Conservation (phyloP, 2,797 vertebrate genomes). For the Arctocebus calabarensis region DNA sequence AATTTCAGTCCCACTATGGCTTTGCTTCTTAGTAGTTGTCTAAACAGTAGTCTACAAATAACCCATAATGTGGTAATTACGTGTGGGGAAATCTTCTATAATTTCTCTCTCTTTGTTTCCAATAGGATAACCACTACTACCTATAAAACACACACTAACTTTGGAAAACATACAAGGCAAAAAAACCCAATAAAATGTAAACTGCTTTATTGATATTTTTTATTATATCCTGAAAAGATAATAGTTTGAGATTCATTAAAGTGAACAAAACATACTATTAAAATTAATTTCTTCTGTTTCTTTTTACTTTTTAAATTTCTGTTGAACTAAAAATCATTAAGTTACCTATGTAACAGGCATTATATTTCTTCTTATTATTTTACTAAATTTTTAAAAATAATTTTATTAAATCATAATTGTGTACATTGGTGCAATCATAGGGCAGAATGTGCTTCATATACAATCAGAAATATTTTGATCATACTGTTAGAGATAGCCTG, state of each 20-base stretch:
- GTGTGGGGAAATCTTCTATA: background rate
- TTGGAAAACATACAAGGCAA: background rate
- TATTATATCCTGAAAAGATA: background rate
- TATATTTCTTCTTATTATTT: background rate
- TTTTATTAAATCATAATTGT: too few species aligned
- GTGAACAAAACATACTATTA: background rate
- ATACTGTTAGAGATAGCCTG: too few species aligned
- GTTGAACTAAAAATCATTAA: background rate
- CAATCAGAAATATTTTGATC: too few species aligned
- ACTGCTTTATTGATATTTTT: background rate
- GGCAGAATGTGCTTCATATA: too few species aligned
- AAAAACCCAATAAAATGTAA: background rate
- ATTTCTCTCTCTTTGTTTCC: background rate
- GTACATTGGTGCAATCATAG: too few species aligned
- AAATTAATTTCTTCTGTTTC: background rate
- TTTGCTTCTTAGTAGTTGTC: conserved; percentile 7
- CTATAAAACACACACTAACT: background rate
- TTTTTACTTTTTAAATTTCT: background rate
- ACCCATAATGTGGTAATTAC: background rate
- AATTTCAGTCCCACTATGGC: background rate
- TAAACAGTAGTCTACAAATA: background rate
- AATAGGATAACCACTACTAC: background rate
- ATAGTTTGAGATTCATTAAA: background rate
- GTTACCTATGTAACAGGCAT: background rate
- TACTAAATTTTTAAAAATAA: background rate